These are phyloP conservation scores for Alcedo atthis DNA, from an alignment of 2,797 vertebrate genomes.

Conservation along the genomic window DNA sequence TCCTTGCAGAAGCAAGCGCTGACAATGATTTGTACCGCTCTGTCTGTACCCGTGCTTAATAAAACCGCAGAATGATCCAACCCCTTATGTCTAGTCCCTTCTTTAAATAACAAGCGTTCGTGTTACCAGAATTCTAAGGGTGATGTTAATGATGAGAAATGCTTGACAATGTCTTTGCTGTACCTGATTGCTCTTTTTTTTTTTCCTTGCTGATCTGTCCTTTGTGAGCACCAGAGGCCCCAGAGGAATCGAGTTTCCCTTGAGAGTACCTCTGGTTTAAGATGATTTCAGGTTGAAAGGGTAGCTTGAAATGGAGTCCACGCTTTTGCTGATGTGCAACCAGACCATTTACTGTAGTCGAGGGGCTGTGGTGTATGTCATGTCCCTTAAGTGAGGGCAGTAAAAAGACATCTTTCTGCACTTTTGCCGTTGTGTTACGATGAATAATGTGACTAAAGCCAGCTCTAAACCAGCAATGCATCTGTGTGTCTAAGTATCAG, in stretches of 20 bases:
- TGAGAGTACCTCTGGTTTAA: neutral
- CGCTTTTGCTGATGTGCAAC: neutral
- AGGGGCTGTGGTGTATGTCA: neutral
- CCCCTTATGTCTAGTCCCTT: neutral
- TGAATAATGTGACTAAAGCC: accelerated
- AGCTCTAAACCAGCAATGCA: neutral
- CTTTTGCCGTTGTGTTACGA: neutral
- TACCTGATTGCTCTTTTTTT: neutral
- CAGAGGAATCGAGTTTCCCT: neutral
- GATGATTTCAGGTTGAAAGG: neutral
- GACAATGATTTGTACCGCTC: neutral
- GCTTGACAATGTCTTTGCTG: neutral
- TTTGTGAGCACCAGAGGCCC: neutral
- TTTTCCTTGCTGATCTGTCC: neutral
- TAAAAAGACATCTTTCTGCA: neutral
- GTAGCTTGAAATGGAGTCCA: neutral
- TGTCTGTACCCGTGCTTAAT: slow-evolving; percentile 44
- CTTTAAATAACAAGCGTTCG: neutral
- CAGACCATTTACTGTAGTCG: neutral
- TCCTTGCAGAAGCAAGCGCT: neutral
- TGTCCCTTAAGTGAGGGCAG: neutral
- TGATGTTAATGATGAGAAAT: neutral
- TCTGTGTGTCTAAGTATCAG: neutral
- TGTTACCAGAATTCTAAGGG: neutral
- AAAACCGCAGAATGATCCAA: slow-evolving; percentile 37